phyloP scores from a whole-genome alignment of 2,113 vertebrate species.

The Pipa parva region DNA sequence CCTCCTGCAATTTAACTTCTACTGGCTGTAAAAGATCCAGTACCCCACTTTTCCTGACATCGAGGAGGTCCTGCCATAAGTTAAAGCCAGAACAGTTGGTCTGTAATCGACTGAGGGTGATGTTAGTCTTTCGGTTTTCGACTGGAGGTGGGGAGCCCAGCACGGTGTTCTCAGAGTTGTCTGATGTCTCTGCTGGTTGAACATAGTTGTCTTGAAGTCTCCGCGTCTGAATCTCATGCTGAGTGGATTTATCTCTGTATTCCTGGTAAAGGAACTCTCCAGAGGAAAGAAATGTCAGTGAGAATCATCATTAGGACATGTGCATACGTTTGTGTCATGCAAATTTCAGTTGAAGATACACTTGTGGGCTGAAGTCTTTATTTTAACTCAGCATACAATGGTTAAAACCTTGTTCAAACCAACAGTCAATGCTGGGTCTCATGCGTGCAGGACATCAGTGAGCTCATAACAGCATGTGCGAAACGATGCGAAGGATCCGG shows the following conservation, averaged over 20 bases:
- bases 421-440: too few relatives aligned
- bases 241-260: slow-evolving; percentile 88
- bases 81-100: slow-evolving; percentile 75
- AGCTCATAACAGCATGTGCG: too few relatives aligned
- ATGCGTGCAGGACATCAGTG: too few relatives aligned
- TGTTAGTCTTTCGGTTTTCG: slow-evolving; percentile 52
- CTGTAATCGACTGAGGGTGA: slow-evolving; percentile 67
- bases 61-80: slow-evolving; percentile 90
- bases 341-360: too few relatives aligned
- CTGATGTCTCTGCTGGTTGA: slow-evolving; percentile 52
- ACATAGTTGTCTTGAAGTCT: slow-evolving; percentile 70
- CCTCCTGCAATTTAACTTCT: slow-evolving; percentile 91
- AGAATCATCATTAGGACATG: too few relatives aligned
- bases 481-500: too few relatives aligned
- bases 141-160: slow-evolving; percentile 54
- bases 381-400: too few relatives aligned
- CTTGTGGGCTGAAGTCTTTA: too few relatives aligned
- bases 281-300: slow-evolving; percentile 44
- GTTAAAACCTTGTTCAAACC: too few relatives aligned
- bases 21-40: slow-evolving; percentile 73
- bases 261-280: slow-evolving; percentile 92
- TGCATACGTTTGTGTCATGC: too few relatives aligned
- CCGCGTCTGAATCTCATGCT: slow-evolving; percentile 86
- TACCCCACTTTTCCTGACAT: slow-evolving; percentile 77
- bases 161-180: slow-evolving; percentile 49